Conservation (phyloP, 2,888 invertebrate species). For the Microctonus hyperodae region DNA sequence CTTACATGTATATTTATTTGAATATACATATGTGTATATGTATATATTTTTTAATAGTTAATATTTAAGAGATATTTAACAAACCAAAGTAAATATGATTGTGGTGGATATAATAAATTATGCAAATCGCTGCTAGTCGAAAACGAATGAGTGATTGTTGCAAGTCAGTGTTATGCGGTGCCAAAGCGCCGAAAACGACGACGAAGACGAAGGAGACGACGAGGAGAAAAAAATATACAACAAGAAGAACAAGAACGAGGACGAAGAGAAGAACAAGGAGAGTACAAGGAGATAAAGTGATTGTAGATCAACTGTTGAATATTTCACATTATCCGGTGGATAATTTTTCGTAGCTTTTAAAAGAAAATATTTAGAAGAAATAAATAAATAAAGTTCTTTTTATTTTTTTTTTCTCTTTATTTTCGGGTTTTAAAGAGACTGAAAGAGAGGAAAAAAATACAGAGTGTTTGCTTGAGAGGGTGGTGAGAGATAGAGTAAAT, state of each 20-base stretch:
- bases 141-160: constrained; percentile 41
- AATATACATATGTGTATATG: neutral
- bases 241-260: constrained; percentile 27
- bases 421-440: no score
- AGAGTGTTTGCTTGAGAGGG: neutral
- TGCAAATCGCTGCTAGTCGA: constrained; percentile 41
- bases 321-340: constrained; percentile 2
- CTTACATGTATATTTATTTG: neutral
- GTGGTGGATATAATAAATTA: constrained; percentile 35
- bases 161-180: constrained; percentile 49
- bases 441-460: no score
- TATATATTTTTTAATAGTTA: constrained; percentile 2
- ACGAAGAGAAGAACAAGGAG: constrained; percentile 26
- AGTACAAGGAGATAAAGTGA: constrained; percentile 17
- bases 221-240: constrained; percentile 37
- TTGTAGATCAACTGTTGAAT: constrained; percentile 23
- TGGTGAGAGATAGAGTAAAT: neutral
- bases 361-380: no score
- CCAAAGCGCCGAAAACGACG: constrained; percentile 48
- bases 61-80: neutral
- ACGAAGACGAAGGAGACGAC: constrained; percentile 46
- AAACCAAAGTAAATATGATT: constrained; percentile 16
- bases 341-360: no score
- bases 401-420: no score
- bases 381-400: no score